Percentiles rank a stretch among this genome's conserved stretches.
These are phyloP conservation scores for Sterna hirundo DNA, from an alignment of 2,113 vertebrate species.

Conservation along the genomic window DNA sequence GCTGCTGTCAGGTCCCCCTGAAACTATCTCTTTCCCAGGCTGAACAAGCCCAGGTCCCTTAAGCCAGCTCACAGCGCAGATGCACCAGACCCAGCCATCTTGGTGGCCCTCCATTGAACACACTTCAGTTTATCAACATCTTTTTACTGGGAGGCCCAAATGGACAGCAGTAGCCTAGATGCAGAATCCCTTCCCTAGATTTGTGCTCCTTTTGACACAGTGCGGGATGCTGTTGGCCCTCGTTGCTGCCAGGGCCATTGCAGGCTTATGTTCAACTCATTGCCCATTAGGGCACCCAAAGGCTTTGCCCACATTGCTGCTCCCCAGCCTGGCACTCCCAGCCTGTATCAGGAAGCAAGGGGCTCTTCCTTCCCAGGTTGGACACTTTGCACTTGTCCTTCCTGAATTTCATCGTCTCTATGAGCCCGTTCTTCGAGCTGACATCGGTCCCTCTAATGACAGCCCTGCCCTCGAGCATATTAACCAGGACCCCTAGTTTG, in stretches of 20 bases:
- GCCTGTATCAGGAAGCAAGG: background rate
- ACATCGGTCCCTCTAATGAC: background rate
- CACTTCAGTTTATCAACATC: background rate
- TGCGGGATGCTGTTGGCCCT: background rate
- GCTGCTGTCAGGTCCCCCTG: background rate
- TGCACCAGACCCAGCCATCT: rapidly evolving
- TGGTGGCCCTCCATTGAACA: background rate
- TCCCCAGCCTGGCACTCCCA: background rate
- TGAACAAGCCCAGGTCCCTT: background rate
- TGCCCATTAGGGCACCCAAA: rapidly evolving
- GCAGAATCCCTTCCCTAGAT: background rate
- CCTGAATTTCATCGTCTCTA: background rate
- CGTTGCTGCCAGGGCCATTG: rapidly evolving
- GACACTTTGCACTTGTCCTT: background rate
- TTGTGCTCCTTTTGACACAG: background rate
- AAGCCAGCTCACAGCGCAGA: background rate
- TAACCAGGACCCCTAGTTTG: background rate
- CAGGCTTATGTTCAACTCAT: background rate
- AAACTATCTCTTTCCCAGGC: background rate
- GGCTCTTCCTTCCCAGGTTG: background rate
- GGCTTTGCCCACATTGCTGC: background rate
- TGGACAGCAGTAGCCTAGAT: background rate
- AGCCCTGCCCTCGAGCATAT: background rate
- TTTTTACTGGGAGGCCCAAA: background rate
- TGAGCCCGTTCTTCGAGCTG: background rate